Conservation (phyloP, 2,888 invertebrate species). For the Andrena bicolor region DNA sequence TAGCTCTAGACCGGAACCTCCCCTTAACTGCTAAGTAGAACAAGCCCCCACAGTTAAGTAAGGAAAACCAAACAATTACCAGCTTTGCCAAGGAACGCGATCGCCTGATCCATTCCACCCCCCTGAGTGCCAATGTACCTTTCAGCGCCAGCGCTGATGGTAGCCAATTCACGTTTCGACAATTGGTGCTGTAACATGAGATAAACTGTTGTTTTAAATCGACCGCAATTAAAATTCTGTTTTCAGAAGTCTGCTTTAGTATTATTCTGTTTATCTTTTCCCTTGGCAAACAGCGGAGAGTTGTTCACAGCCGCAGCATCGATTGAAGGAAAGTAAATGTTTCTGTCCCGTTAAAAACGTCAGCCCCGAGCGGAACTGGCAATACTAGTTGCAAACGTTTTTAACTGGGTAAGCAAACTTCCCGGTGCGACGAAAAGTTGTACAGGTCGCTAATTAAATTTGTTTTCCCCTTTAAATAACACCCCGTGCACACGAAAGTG, state of each 20-base stretch:
- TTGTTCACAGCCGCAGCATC: not conserved
- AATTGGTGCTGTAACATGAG: constrained; percentile 61
- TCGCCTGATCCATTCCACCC: constrained; percentile 99
- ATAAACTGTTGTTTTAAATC: not conserved
- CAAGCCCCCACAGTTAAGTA: no score
- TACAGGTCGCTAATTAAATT: constrained; percentile 30
- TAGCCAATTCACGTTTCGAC: constrained; percentile 90
- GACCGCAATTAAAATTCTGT: not conserved
- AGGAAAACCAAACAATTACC: constrained; percentile 82
- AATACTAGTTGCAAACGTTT: constrained; percentile 17
- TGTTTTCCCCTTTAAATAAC: not conserved
- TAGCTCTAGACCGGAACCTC: no score
- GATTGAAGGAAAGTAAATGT: not conserved
- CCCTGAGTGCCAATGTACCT: constrained; percentile 98
- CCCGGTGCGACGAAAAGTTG: not conserved
- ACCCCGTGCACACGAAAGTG: not conserved
- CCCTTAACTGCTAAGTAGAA: no score
- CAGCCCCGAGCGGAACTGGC: not conserved
- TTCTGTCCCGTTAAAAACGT: not conserved
- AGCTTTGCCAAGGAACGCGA: constrained; percentile 95
- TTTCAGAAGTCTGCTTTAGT: not conserved
- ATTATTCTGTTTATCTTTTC: not conserved
- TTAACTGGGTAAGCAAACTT: constrained; percentile 14
- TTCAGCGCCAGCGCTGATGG: constrained; percentile 95
- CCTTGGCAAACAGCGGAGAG: not conserved